A percentile compares a stretch with the other conserved stretches of the same genome.
These are phyloP conservation scores for Nomada ruficornis DNA, from an alignment of 2,888 invertebrate species.

Conservation along the genomic window DNA sequence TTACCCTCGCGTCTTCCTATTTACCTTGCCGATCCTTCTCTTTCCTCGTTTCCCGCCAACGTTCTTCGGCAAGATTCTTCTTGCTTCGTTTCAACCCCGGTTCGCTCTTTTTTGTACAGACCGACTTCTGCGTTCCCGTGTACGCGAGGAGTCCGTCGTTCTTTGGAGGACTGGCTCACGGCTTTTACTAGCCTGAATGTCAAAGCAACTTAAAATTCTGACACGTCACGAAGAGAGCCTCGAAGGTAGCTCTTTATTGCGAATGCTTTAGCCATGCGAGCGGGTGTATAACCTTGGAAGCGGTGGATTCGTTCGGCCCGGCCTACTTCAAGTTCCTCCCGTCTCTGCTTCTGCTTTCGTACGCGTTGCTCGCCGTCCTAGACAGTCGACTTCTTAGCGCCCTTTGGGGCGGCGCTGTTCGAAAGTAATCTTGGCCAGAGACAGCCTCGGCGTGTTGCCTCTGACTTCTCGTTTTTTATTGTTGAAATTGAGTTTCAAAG, in stretches of 20 bases:
- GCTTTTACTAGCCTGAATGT: conserved; percentile 61
- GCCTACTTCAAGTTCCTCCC: conserved; percentile 29
- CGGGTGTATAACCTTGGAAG: conserved; percentile 21
- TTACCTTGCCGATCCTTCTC: conserved; percentile 56
- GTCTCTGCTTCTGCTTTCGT: conserved; percentile 31
- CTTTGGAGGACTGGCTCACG: conserved; percentile 19
- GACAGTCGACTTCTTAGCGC: conserved; percentile 26
- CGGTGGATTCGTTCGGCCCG: conserved; percentile 52
- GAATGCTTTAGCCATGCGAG: conserved; percentile 45
- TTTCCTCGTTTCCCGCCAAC: neutral
- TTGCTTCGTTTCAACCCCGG: conserved; percentile 29
- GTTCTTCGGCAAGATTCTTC: neutral
- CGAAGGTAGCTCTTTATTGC: conserved; percentile 64
- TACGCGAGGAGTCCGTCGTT: neutral
- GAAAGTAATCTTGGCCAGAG: conserved; percentile 42
- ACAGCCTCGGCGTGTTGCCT: conserved; percentile 3
- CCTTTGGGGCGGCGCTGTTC: conserved; percentile 26
- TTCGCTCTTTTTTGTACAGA: neutral
- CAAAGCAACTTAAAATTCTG: conserved; percentile 70
- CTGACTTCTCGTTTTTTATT: conserved; percentile 23
- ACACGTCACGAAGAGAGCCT: conserved; percentile 57
- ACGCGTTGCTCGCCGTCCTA: neutral
- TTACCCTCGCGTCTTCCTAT: conserved; percentile 25
- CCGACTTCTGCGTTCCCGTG: neutral
- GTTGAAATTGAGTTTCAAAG: conserved; percentile 52